Percentiles rank a stretch among this genome's conserved stretches.
Evolutionary conservation across 2,888 invertebrate species (phyloP).

Genomic region (Acronicta aceris): DNA sequence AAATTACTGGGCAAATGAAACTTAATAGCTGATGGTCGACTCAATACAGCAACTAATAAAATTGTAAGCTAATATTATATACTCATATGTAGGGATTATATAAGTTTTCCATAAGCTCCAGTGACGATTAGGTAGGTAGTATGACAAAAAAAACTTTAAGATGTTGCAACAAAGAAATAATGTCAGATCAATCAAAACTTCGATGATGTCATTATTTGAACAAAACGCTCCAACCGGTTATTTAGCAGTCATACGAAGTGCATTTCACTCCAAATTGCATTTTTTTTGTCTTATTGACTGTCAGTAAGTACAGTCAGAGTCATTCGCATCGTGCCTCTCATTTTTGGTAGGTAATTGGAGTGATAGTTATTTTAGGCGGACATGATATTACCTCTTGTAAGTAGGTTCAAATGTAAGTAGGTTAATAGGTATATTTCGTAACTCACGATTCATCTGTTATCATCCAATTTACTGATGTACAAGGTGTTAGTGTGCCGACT

Average conservation of each 20-base stretch:
- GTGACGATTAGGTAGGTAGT: background rate
- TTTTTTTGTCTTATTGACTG: constrained; percentile 27
- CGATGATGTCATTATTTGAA: constrained; percentile 22
- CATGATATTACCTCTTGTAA: background rate
- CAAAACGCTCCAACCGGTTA: constrained; percentile 24
- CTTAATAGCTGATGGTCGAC: too few species aligned
- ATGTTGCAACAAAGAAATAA: constrained; percentile 26
- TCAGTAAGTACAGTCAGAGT: constrained; percentile 29
- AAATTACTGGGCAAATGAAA: too few species aligned
- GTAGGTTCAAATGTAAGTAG: constrained; percentile 11
- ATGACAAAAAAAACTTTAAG: background rate
- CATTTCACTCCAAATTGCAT: constrained; percentile 31
- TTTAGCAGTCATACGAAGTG: constrained; percentile 25
- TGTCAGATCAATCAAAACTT: constrained; percentile 22
- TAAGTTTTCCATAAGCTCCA: too few species aligned
- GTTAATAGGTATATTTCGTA: constrained; percentile 30
- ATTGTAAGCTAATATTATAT: too few species aligned
- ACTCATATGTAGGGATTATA: too few species aligned
- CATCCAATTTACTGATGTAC: constrained; percentile 46
- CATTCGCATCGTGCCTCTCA: background rate
- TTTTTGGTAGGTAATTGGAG: too few species aligned
- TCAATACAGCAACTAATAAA: too few species aligned
- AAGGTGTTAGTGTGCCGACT: constrained; percentile 15
- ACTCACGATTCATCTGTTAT: constrained; percentile 23
- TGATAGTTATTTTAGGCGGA: background rate